phyloP scores from a whole-genome alignment of 2,113 vertebrate genomes.

The Trichomycterus rosablanca region DNA sequence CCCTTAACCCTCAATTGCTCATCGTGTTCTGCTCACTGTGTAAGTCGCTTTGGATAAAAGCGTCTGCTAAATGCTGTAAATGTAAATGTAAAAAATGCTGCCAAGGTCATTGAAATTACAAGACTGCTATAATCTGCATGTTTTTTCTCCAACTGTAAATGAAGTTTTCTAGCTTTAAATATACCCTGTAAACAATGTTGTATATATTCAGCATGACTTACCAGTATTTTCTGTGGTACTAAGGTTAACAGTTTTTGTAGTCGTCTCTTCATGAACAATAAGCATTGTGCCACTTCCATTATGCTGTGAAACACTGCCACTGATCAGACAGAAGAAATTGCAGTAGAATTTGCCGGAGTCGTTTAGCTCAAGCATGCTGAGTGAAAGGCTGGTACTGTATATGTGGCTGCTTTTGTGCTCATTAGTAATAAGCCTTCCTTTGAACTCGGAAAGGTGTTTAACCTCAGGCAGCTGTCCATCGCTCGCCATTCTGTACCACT shows the following conservation, averaged over 20 bases:
- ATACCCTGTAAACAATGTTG: no score
- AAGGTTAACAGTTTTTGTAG: not conserved
- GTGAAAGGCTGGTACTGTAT: not conserved
- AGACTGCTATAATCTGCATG: no score
- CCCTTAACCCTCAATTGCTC: no score
- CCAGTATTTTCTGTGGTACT: conserved; percentile 7
- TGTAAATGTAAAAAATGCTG: no score
- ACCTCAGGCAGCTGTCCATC: not conserved
- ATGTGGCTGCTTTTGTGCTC: not conserved
- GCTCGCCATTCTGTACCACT: conserved; percentile 21
- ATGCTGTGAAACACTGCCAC: conserved; percentile 8
- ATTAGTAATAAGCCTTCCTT: conserved; percentile 17
- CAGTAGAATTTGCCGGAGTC: conserved; percentile 39
- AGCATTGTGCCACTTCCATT: conserved; percentile 27
- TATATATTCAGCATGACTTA: not conserved
- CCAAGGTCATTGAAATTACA: no score
- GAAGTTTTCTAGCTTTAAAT: no score
- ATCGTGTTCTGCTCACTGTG: no score
- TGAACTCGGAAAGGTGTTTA: not conserved
- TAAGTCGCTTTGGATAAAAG: no score
- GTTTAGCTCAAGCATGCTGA: conserved; percentile 17
- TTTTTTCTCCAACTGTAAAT: not conserved
- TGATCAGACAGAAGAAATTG: conserved; percentile 24
- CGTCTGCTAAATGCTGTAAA: no score
- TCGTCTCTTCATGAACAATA: conserved; percentile 9